These are phyloP conservation scores for Apamea anceps DNA, from an alignment of 2,888 invertebrate species.

Conservation along the genomic window DNA sequence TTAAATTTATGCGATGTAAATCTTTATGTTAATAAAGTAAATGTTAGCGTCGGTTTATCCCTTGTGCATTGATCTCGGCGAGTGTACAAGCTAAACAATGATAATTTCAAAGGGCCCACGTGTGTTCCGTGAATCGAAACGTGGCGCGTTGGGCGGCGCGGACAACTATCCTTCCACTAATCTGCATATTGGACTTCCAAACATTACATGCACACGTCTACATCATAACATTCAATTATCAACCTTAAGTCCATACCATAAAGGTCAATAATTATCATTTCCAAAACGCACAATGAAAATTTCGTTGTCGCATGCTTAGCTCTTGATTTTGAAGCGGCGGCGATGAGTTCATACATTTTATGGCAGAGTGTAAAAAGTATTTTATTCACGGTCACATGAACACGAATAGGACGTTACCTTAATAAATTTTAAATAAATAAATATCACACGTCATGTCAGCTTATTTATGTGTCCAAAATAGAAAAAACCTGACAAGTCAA, in stretches of 20 bases:
- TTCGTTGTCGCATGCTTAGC: slow-evolving; percentile 47
- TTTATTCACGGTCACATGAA: slow-evolving; percentile 61
- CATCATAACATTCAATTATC: slow-evolving; percentile 60
- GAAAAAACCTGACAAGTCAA: slow-evolving; percentile 72
- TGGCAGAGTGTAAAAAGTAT: slow-evolving; percentile 59
- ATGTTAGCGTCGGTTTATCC: slow-evolving; percentile 65
- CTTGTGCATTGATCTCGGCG: slow-evolving; percentile 64
- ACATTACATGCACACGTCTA: slow-evolving; percentile 69
- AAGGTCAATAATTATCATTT: slow-evolving; percentile 45
- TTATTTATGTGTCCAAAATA: slow-evolving; percentile 30
- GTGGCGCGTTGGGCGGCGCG: slow-evolving; percentile 74
- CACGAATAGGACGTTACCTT: slow-evolving; percentile 58
- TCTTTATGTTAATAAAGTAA: slow-evolving; percentile 69
- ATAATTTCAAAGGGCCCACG: slow-evolving; percentile 83
- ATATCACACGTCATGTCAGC: slow-evolving; percentile 40
- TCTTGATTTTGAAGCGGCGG: slow-evolving; percentile 46
- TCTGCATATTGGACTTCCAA: slow-evolving; percentile 85
- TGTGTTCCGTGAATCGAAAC: slow-evolving; percentile 80
- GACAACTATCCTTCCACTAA: slow-evolving; percentile 85
- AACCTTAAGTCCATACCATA: slow-evolving; percentile 60
- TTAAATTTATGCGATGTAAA: slow-evolving; percentile 68
- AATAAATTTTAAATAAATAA: slow-evolving; percentile 30
- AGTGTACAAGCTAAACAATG: slow-evolving; percentile 81
- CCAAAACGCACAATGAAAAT: slow-evolving; percentile 23
- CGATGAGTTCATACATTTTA: slow-evolving; percentile 58